phyloP scores from a whole-genome alignment of 2,888 invertebrate genomes.

The Tenthredo scrophulariae region DNA sequence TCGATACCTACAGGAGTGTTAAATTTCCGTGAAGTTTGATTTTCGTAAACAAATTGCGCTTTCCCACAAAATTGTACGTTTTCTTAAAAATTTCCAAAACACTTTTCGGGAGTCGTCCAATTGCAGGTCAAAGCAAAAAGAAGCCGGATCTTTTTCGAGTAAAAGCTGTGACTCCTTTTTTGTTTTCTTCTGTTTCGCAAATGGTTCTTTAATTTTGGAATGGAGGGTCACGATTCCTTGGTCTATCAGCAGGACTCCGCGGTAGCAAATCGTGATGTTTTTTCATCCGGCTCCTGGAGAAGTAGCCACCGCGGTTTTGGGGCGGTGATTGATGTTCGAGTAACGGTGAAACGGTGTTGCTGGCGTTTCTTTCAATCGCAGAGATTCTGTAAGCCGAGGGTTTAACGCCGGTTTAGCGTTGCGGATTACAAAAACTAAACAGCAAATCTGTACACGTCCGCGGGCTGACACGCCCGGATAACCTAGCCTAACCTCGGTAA shows the following conservation, averaged over 20 bases:
- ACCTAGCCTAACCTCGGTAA: conserved; percentile 57
- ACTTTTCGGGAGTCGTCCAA: background rate
- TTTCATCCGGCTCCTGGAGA: conserved; percentile 5
- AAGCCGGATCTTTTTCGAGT: background rate
- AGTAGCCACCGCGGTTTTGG: conserved; percentile 6
- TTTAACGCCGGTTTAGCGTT: conserved; percentile 49
- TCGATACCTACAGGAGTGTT: conserved; percentile 53
- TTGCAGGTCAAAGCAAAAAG: background rate
- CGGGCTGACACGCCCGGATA: conserved; percentile 57
- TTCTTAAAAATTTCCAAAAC: background rate
- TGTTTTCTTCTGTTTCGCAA: background rate
- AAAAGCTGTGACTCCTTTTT: no score
- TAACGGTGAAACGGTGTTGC: conserved; percentile 42
- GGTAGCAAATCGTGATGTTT: conserved; percentile 18
- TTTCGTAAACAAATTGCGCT: background rate
- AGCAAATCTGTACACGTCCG: conserved; percentile 59
- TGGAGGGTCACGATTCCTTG: conserved; percentile 22
- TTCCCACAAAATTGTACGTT: background rate
- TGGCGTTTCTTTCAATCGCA: conserved; percentile 53
- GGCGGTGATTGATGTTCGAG: conserved; percentile 48
- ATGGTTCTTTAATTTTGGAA: conserved; percentile 30
- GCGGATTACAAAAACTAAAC: conserved; percentile 52
- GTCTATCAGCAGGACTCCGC: background rate
- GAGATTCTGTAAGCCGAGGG: conserved; percentile 49
- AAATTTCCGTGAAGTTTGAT: background rate